These are phyloP conservation scores for Lagopus leucura DNA, from an alignment of 2,113 vertebrate genomes.

Conservation along the genomic window DNA sequence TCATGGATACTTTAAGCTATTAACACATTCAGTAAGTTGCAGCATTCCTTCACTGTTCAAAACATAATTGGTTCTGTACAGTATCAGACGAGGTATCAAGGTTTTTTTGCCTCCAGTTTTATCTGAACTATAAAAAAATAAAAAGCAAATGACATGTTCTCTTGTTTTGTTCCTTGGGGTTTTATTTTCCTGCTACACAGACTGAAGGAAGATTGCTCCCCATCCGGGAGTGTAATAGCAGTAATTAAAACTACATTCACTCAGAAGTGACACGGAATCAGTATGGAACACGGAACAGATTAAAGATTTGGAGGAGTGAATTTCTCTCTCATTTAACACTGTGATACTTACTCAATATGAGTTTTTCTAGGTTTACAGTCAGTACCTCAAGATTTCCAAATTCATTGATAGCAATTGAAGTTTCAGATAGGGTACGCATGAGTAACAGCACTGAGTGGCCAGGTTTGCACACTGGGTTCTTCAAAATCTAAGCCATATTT, in stretches of 20 bases:
- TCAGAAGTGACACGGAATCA: neutral
- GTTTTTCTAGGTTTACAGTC: neutral
- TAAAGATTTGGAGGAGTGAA: neutral
- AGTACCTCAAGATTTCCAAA: neutral
- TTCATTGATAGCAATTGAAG: neutral
- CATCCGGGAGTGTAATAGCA: neutral
- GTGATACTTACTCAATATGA: neutral
- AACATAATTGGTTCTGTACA: neutral
- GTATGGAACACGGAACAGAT: neutral
- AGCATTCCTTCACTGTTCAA: neutral
- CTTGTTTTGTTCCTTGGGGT: neutral
- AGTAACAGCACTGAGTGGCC: neutral
- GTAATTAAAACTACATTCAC: slow-evolving; percentile 21
- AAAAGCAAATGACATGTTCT: neutral
- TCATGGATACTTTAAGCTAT: neutral
- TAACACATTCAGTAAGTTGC: neutral
- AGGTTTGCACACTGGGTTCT: neutral
- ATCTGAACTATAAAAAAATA: neutral
- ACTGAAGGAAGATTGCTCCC: neutral
- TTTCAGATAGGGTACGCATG: neutral
- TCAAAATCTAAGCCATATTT: neutral
- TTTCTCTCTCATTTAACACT: neutral
- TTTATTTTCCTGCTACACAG: neutral
- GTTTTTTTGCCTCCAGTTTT: neutral
- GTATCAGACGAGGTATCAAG: neutral